Base-by-base conservation (phyloP, 1,140 invertebrate species). In the Conopomorpha cramerella region DNA sequence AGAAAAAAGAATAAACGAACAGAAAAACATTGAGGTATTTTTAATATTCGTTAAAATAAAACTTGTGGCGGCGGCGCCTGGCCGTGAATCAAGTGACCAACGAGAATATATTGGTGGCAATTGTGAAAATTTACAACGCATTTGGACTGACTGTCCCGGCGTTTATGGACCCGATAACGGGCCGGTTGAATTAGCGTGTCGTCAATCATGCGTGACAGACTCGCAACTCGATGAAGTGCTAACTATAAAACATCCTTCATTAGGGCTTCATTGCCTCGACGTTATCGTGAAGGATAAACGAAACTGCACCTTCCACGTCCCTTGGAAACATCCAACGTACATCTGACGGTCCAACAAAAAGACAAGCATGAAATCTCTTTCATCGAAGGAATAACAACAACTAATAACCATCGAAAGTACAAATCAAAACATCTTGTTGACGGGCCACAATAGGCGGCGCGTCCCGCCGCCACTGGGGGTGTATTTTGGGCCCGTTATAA, bases 201-300 rank as follows among this genome's bases (percentile, higher is more conserved):
- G 47, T 52, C 53, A 56, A 54, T 57, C 55, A 49, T 51, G 49
- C n/a, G 53, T 44, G 44, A 53, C 49, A 53, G 50, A 45, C 45
- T 44, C 29, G n/a, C n/a, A n/a, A n/a, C n/a, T n/a, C n/a, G n/a
- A n/a, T n/a, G n/a, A n/a, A n/a, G n/a, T n/a, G n/a, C n/a, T n/a
- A n/a, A n/a, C n/a, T n/a, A n/a, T n/a, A n/a, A n/a, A n/a, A n/a
- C n/a, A n/a, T n/a, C n/a, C n/a, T n/a, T n/a, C n/a, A n/a, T n/a
- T n/a, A n/a, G n/a, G n/a, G n/a, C n/a, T n/a, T n/a, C n/a, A n/a
- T n/a, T n/a, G n/a, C n/a, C n/a, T n/a, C n/a, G n/a, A n/a, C n/a
- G n/a, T n/a, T n/a, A n/a, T n/a, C n/a, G n/a, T n/a, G n/a, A n/a
- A n/a, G n/a, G n/a, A n/a, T n/a, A n/a, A n/a, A n/a, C n/a, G n/a